Conservation (phyloP, 2,113 vertebrate genomes). For the Motacilla tschutschensis region DNA sequence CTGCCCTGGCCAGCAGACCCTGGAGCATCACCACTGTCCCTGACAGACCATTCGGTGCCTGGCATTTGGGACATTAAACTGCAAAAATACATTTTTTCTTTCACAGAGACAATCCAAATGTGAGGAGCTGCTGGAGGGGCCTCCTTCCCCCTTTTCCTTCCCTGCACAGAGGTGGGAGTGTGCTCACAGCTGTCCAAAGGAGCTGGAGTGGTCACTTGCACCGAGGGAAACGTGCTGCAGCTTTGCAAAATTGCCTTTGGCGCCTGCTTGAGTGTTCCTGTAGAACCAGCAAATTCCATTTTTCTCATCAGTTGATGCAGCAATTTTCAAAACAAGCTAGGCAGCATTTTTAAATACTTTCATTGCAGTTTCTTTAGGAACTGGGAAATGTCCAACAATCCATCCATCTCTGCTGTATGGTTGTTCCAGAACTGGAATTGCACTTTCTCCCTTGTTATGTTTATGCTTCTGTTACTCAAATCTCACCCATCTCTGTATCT, state of each 20-base stretch:
- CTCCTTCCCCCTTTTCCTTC: neutral
- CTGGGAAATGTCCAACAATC: neutral
- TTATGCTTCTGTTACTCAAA: neutral
- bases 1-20: neutral
- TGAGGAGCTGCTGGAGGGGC: neutral
- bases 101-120: neutral
- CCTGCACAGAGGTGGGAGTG: neutral
- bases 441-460: neutral
- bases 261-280: slow-evolving; percentile 1
- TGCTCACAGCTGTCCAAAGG: neutral
- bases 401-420: neutral
- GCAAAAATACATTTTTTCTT: neutral
- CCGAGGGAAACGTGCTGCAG: neutral
- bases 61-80: neutral
- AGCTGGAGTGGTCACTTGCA: neutral
- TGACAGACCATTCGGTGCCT: neutral
- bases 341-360: slow-evolving; percentile 61
- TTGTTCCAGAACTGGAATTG: neutral
- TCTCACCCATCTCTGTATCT: neutral
- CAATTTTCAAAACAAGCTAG: slow-evolving; percentile 59
- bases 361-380: slow-evolving; percentile 7
- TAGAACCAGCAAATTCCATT: slow-evolving; percentile 42
- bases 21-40: neutral
- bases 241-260: slow-evolving; percentile 27
- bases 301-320: slow-evolving; percentile 28